A percentile compares a stretch with the other conserved stretches of the same genome.
phyloP scores from a whole-genome alignment of 1,140 invertebrate species.

The Cherax destructor region DNA sequence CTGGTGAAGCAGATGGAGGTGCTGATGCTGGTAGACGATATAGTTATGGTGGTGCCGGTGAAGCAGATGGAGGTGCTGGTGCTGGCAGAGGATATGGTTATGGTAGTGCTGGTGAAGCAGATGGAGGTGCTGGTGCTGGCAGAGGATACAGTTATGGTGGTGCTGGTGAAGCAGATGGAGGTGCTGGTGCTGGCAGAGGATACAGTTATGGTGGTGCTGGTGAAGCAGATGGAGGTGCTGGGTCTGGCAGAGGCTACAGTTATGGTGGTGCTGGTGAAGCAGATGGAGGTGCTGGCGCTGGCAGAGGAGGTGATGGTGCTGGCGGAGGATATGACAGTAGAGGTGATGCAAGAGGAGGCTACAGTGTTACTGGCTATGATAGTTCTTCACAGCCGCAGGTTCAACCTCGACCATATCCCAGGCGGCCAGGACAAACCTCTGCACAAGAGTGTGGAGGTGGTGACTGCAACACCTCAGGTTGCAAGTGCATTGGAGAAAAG shows the following conservation, averaged over 20 bases:
- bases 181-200: background rate
- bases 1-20: conserved; percentile 3
- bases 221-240: background rate
- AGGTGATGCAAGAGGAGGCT: conserved; percentile 10
- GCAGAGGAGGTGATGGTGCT: background rate
- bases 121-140: background rate
- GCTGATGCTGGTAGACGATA: background rate
- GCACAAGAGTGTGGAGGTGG: conserved; percentile 66
- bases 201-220: background rate
- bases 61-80: conserved; percentile 26
- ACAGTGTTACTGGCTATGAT: conserved; percentile 5
- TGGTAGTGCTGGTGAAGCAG: background rate
- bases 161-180: background rate
- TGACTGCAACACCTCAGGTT: conserved; percentile 80
- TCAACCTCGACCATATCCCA: conserved; percentile 33
- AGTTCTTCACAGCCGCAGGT: conserved; percentile 17
- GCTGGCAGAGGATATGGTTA: background rate
- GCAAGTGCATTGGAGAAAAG: conserved; percentile 96
- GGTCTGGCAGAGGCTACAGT: background rate
- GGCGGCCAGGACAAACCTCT: conserved; percentile 2
- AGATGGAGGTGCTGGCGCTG: background rate
- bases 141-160: background rate
- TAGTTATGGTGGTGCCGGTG: too few relatives aligned
- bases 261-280: background rate
- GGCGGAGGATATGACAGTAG: background rate